These are phyloP conservation scores for Pseudopipra pipra DNA, from an alignment of 2,113 vertebrate genomes.

Conservation along the genomic window DNA sequence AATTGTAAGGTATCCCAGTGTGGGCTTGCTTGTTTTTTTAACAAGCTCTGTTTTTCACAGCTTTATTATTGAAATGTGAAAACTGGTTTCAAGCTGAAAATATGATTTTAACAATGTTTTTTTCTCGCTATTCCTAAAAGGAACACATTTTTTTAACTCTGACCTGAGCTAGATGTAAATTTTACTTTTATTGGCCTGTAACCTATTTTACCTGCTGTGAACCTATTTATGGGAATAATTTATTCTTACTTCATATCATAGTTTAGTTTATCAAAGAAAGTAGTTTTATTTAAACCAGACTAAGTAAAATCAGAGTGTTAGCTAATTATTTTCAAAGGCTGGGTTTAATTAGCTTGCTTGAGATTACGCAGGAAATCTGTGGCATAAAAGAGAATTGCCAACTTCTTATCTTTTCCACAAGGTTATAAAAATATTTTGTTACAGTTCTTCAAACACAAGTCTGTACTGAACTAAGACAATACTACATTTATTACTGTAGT, in stretches of 20 bases:
- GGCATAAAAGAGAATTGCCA: constrained; percentile 30
- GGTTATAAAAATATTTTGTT: constrained; percentile 59
- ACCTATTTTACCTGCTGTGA: not conserved
- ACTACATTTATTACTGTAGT: constrained; percentile 17
- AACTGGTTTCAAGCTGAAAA: not conserved
- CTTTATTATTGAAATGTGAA: not conserved
- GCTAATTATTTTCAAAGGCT: constrained; percentile 17
- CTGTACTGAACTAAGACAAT: constrained; percentile 26
- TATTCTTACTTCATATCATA: not conserved
- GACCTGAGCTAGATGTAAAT: not conserved
- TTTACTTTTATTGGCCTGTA: not conserved
- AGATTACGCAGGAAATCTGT: not conserved
- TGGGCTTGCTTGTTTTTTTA: not conserved
- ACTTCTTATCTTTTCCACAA: constrained; percentile 29
- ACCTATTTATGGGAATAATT: not conserved
- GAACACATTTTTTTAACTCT: not conserved
- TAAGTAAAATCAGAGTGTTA: not conserved
- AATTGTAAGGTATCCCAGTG: not conserved
- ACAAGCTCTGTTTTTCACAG: not conserved
- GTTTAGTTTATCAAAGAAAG: not conserved
- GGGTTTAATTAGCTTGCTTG: constrained; percentile 21
- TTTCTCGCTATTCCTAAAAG: not conserved
- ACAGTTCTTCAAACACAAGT: constrained; percentile 30
- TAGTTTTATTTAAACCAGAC: constrained; percentile 34
- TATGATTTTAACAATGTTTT: not conserved